Conservation (phyloP, 2,113 vertebrate species). For the Colistium nudipinnis region DNA sequence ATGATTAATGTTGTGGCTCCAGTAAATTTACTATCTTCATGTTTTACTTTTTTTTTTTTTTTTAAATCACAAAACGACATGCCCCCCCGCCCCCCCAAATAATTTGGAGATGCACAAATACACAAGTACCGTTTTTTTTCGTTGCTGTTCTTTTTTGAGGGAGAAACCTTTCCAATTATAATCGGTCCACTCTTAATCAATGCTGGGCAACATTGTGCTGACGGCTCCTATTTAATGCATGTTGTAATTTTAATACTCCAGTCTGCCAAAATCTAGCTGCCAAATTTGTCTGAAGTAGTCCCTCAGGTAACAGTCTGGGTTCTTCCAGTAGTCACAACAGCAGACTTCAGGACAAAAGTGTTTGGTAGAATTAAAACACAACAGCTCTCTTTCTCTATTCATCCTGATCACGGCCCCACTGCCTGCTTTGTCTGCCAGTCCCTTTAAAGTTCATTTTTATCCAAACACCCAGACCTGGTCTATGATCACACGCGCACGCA, state of each 20-base stretch:
- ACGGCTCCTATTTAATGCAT: no score
- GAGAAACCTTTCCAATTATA: no score
- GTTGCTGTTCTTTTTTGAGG: no score
- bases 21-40: constrained; percentile 4
- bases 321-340: constrained; percentile 70
- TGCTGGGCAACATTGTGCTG: no score
- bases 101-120: no score
- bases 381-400: constrained; percentile 53
- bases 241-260: background rate
- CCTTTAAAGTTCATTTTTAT: constrained; percentile 57
- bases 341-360: constrained; percentile 35
- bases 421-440: constrained; percentile 69
- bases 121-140: no score
- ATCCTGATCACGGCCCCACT: constrained; percentile 22
- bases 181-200: no score
- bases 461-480: constrained; percentile 65
- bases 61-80: background rate
- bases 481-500: background rate
- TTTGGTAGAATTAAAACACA: constrained; percentile 34
- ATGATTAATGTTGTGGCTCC: background rate
- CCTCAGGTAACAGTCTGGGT: constrained; percentile 14
- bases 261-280: background rate
- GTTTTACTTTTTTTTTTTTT: background rate
- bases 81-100: no score
- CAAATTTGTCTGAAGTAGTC: constrained; percentile 12